Conservation (phyloP, 2,888 invertebrate genomes). For the Hybos culiciformis region DNA sequence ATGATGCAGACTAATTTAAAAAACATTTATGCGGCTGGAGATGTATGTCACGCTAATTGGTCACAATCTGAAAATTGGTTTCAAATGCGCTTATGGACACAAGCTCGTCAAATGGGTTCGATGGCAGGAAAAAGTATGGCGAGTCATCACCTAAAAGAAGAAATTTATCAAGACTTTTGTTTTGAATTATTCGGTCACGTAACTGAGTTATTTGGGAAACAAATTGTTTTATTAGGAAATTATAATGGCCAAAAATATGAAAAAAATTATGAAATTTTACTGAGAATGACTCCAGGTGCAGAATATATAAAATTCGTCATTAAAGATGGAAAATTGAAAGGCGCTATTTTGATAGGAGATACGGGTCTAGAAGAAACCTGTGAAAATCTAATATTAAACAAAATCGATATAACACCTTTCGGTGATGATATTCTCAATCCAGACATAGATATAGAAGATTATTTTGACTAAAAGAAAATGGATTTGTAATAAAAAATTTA, state of each 20-base stretch:
- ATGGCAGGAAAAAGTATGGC: slow-evolving; percentile 88
- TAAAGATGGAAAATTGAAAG: slow-evolving; percentile 70
- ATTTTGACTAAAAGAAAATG: slow-evolving; percentile 92
- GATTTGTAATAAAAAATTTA: too few species aligned
- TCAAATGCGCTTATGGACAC: slow-evolving; percentile 94
- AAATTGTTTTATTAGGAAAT: slow-evolving; percentile 81
- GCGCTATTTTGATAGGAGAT: slow-evolving; percentile 91
- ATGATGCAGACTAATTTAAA: slow-evolving; percentile 65
- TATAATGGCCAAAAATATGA: slow-evolving; percentile 85
- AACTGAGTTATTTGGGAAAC: slow-evolving; percentile 85
- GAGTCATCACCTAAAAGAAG: slow-evolving; percentile 40
- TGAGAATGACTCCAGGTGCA: slow-evolving; percentile 65
- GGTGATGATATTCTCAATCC: slow-evolving; percentile 92
- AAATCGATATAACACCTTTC: slow-evolving; percentile 73
- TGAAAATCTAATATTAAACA: slow-evolving; percentile 93
- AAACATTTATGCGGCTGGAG: slow-evolving; percentile 89
- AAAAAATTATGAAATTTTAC: slow-evolving; percentile 64
- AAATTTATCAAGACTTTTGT: slow-evolving; percentile 77
- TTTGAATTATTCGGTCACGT: slow-evolving; percentile 97
- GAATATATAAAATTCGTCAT: slow-evolving; percentile 84
- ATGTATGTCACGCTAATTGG: slow-evolving; percentile 82
- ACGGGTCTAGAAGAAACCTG: slow-evolving; percentile 96
- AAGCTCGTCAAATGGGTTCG: slow-evolving; percentile 93
- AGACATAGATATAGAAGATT: slow-evolving; percentile 95
- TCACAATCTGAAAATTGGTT: slow-evolving; percentile 67